phyloP scores from a whole-genome alignment of 2,113 vertebrate genomes.

The Phrynocephalus versicolor region DNA sequence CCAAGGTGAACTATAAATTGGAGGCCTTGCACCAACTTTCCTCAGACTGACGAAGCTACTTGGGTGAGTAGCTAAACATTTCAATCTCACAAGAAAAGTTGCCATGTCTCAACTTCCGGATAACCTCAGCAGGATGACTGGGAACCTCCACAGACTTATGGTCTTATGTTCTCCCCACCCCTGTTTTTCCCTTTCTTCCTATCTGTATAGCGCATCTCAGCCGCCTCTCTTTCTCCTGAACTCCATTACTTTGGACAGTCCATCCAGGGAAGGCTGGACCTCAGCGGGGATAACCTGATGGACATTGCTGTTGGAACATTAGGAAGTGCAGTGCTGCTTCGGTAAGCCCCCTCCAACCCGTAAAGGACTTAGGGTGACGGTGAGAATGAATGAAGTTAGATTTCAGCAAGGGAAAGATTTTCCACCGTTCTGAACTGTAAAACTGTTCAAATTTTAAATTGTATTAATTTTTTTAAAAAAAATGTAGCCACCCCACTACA shows the following conservation, averaged over 20 bases:
- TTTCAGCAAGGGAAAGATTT: neutral
- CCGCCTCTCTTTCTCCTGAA: conserved; percentile 64
- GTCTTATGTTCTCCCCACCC: neutral
- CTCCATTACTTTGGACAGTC: conserved; percentile 83
- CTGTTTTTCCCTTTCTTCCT: neutral
- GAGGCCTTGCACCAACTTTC: too few species aligned
- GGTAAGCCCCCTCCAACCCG: too few species aligned
- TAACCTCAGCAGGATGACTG: too few species aligned
- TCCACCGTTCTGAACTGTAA: neutral
- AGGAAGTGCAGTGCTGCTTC: conserved; percentile 80
- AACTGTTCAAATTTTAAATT: too few species aligned
- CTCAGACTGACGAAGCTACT: too few species aligned
- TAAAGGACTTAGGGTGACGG: neutral
- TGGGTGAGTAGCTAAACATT: too few species aligned
- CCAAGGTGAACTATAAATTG: too few species aligned
- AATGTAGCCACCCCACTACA: too few species aligned
- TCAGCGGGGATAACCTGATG: conserved; percentile 80
- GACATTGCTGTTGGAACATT: conserved; percentile 83
- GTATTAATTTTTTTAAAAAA: too few species aligned
- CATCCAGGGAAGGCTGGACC: conserved; percentile 77
- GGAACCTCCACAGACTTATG: too few species aligned
- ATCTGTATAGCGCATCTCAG: conserved; percentile 76
- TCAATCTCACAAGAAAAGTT: too few species aligned
- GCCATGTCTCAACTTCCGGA: too few species aligned
- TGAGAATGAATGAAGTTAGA: neutral